Percentiles rank a stretch among this genome's conserved stretches.
Conservation (phyloP, 2,888 invertebrate genomes). For the Pollenia amentaria region DNA sequence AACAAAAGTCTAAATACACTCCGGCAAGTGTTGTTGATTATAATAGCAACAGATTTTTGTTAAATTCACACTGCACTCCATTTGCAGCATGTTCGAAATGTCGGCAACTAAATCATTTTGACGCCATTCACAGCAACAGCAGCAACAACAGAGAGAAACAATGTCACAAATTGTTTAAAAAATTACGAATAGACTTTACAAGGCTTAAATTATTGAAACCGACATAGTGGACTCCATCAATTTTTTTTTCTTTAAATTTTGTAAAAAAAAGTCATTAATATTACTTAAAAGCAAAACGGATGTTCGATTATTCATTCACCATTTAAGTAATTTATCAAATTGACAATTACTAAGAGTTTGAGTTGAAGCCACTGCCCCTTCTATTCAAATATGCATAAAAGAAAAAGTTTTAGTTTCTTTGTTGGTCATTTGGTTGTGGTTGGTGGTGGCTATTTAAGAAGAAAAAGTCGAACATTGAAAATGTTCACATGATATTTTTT, state of each 20-base stretch:
- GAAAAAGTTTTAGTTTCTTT: constrained; percentile 44
- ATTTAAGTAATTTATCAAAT: constrained; percentile 79
- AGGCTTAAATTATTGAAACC: constrained; percentile 27
- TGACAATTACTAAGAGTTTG: constrained; percentile 77
- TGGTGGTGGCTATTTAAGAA: constrained; percentile 7
- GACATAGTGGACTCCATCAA: neutral
- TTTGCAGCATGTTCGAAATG: constrained; percentile 19
- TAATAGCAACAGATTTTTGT: constrained; percentile 75
- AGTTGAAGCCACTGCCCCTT: constrained; percentile 44
- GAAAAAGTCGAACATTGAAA: neutral
- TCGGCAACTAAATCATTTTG: constrained; percentile 80
- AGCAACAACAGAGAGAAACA: constrained; percentile 48
- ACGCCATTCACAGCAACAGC: constrained; percentile 75
- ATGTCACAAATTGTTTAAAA: constrained; percentile 78
- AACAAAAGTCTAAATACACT: neutral
- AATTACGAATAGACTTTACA: constrained; percentile 20
- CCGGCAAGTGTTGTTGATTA: constrained; percentile 70
- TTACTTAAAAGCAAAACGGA: constrained; percentile 36
- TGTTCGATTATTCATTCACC: constrained; percentile 41
- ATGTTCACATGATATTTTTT: constrained; percentile 75
- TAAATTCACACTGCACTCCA: constrained; percentile 49
- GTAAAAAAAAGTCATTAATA: neutral
- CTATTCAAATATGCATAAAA: constrained; percentile 4
- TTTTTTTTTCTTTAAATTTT: neutral
- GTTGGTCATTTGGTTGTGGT: constrained; percentile 54